Percentiles rank a stretch among this genome's conserved stretches.
Conservation (phyloP, 2,797 vertebrate species). For the Micromesistius poutassou region DNA sequence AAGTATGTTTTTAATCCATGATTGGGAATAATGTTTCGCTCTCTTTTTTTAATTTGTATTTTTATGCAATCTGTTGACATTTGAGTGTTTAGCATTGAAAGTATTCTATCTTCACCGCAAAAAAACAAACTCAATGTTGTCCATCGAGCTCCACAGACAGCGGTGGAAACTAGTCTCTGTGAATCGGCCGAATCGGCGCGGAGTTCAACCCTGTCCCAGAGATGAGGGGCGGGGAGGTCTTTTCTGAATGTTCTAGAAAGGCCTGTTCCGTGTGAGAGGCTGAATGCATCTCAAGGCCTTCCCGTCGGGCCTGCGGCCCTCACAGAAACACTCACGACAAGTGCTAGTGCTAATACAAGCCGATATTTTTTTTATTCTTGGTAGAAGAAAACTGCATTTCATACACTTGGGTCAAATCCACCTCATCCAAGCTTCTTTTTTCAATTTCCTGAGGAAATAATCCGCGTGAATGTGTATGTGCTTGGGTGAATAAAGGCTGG, state of each 20-base stretch:
- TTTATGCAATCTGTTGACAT: slow-evolving; percentile 56
- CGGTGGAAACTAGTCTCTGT: slow-evolving; percentile 48
- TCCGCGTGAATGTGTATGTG: slow-evolving; percentile 13
- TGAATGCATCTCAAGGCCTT: slow-evolving; percentile 67
- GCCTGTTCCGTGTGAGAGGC: slow-evolving; percentile 64
- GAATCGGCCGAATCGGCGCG: slow-evolving; percentile 63
- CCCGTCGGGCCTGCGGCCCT: slow-evolving; percentile 58
- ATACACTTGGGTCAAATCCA: slow-evolving; percentile 49
- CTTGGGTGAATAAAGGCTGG: slow-evolving; percentile 13
- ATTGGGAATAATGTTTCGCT: slow-evolving; percentile 15
- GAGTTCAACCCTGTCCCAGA: slow-evolving; percentile 53
- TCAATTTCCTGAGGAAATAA: slow-evolving; percentile 48
- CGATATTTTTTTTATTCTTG: slow-evolving; percentile 55
- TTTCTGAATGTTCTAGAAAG: slow-evolving; percentile 76
- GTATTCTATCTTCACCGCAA: slow-evolving; percentile 9
- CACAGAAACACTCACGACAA: slow-evolving; percentile 20
- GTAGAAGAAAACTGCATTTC: slow-evolving; percentile 48
- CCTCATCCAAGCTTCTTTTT: slow-evolving; percentile 40
- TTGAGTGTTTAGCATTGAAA: slow-evolving; percentile 51
- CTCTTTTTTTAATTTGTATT: slow-evolving; percentile 57
- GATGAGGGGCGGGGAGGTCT: slow-evolving; percentile 35
- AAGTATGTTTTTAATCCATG: slow-evolving; percentile 13
- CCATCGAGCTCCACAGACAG: slow-evolving; percentile 40
- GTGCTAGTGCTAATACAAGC: slow-evolving; percentile 10
- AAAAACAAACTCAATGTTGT: slow-evolving; percentile 35